Conservation (phyloP, 2,113 vertebrate species). For the Argyrosomus japonicus region DNA sequence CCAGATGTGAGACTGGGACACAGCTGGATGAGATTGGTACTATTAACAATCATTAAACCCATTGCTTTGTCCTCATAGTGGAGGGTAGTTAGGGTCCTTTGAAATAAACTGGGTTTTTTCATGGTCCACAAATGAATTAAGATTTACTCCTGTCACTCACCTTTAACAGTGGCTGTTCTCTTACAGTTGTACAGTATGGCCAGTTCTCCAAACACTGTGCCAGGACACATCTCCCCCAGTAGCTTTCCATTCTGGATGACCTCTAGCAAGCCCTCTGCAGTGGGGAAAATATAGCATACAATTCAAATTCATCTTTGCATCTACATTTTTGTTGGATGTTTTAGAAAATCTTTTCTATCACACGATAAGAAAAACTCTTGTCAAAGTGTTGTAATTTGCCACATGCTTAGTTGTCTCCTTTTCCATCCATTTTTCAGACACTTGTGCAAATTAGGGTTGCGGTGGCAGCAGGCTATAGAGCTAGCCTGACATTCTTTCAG, state of each 20-base stretch:
- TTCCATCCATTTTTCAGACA: background rate
- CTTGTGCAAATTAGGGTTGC: too few species aligned
- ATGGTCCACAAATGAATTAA: background rate
- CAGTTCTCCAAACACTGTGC: constrained; percentile 86
- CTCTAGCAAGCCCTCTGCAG: constrained; percentile 83
- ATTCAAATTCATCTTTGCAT: background rate
- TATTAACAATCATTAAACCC: background rate
- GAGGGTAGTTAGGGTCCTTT: background rate
- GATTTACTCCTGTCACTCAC: constrained; percentile 60
- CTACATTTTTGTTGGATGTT: background rate
- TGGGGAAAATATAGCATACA: background rate
- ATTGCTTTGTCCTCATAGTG: background rate
- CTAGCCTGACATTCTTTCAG: too few species aligned
- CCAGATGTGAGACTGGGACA: constrained; percentile 84
- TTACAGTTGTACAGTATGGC: constrained; percentile 89
- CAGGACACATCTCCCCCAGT: constrained; percentile 85
- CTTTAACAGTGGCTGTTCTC: constrained; percentile 87
- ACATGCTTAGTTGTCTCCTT: background rate
- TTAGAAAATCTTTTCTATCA: background rate
- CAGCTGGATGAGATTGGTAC: constrained; percentile 70
- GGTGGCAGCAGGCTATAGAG: too few species aligned
- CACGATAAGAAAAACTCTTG: background rate
- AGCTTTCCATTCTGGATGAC: constrained; percentile 84
- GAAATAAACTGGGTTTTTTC: background rate
- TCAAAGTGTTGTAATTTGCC: background rate